Percentiles rank a stretch among this genome's conserved stretches.
These are phyloP conservation scores for Callipepla californica DNA, from an alignment of 2,113 vertebrate genomes.

Conservation along the genomic window DNA sequence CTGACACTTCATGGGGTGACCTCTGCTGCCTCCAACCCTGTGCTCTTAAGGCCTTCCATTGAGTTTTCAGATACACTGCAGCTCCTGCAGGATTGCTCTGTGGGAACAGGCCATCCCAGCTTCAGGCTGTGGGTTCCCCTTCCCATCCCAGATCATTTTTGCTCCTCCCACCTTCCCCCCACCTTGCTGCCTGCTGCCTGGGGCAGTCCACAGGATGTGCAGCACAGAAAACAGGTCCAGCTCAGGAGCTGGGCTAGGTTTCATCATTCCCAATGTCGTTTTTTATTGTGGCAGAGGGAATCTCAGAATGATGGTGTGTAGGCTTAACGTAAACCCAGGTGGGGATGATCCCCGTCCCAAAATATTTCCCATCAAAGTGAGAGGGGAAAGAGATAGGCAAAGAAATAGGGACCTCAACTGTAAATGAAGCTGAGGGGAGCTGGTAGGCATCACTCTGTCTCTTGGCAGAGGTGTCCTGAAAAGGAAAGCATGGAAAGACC, in stretches of 20 bases:
- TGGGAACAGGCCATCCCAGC: not conserved
- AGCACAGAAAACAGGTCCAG: not conserved
- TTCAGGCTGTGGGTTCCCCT: not conserved
- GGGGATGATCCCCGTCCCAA: fast-evolving
- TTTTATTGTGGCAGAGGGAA: not conserved
- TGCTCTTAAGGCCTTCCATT: not conserved
- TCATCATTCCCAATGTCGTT: not conserved
- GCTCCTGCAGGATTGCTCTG: not conserved
- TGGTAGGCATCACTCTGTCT: not conserved
- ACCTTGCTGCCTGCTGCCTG: not conserved
- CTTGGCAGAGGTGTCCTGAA: not conserved
- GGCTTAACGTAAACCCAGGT: not conserved
- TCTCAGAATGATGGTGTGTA: not conserved
- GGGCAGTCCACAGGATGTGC: not conserved
- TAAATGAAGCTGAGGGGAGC: not conserved
- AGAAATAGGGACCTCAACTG: not conserved
- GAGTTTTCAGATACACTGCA: not conserved
- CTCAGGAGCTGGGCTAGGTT: not conserved
- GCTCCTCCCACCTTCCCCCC: not conserved
- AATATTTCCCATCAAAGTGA: not conserved
- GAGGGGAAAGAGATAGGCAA: not conserved
- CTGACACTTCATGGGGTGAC: not conserved
- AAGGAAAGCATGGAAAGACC: not conserved
- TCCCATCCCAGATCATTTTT: not conserved
- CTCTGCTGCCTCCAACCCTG: not conserved